Evolutionary conservation across 2,113 vertebrate species (phyloP), one percentile per base, ranked within the genome.

Genomic region (Thinocorus orbignyianus): DNA sequence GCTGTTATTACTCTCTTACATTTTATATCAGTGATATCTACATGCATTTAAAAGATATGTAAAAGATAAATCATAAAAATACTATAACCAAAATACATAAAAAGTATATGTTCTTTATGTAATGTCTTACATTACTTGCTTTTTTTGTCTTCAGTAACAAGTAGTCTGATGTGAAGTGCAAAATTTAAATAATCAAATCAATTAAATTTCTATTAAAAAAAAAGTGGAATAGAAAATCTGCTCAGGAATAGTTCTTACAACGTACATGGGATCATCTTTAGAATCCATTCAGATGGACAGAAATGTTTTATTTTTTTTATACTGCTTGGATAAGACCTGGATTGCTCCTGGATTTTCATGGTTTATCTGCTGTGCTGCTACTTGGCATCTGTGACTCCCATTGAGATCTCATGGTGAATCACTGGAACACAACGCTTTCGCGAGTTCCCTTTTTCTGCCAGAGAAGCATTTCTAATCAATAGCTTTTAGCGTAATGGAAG

Each of bases 401-500:
- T 17, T 73, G 90, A 88, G 81, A 72, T 42, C 70, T 80, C 37
- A 28, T 1, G 7, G 66, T 74, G 73, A 89, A 69, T 95, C 73
- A 87, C 1, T 49, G 44, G 84, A 46, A 85, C 44, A 48, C 42
- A 57, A 17, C 22, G 82, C 81, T n/a, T 84, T 84, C 79, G 78
- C 22, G 28, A 88, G 68, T 19, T 17, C 37, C 20, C 22, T 19
- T 13, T 46, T 78, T 93, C 76, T 88, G 51, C 62, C 69, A 82
- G 60, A 48, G 71, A 71, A 79, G 46, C 28, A 78, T 44, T 83
- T 90, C 64, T 66, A 83, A 95, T 94, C 92, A 93, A 93, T 94
- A 96, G 68, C 76, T 96, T 95, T 95, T 88, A 97, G 77, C 70
- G 61, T 77, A 95, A 94, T 94, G 65, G 57, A 88, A 94, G 77